Evolutionary conservation across 2,888 invertebrate species (phyloP).

Genomic region (Limenitis camilla): DNA sequence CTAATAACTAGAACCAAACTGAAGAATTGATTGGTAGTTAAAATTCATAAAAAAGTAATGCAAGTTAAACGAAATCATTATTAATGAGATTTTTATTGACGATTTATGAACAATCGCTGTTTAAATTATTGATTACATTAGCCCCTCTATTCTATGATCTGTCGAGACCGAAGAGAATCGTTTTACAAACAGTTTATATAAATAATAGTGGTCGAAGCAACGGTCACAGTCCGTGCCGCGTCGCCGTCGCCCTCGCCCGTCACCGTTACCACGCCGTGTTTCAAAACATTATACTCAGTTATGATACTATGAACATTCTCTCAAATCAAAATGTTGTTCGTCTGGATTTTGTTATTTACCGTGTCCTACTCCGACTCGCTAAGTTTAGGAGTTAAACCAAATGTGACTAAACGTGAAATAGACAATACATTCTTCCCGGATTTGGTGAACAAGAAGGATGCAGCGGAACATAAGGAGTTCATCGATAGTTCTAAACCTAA

Average conservation of each 20-base stretch:
- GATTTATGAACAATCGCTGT: not conserved
- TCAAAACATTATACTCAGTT: conserved; percentile 24
- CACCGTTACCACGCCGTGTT: conserved; percentile 32
- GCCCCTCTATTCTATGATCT: conserved; percentile 45
- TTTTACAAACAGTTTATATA: conserved; percentile 65
- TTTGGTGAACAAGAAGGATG: conserved; percentile 66
- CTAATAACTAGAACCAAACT: no score
- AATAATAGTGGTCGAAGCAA: conserved; percentile 60
- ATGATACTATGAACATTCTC: conserved; percentile 31
- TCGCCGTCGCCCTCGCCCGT: conserved; percentile 36
- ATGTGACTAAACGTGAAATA: conserved; percentile 48
- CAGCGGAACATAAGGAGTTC: conserved; percentile 56
- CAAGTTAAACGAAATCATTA: not conserved
- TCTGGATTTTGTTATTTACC: conserved; percentile 28
- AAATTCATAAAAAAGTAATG: not conserved
- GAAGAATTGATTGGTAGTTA: not conserved
- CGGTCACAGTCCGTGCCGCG: conserved; percentile 54
- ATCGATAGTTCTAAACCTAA: conserved; percentile 46
- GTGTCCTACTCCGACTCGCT: conserved; percentile 35
- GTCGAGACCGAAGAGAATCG: conserved; percentile 49
- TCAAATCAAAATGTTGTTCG: conserved; percentile 26
- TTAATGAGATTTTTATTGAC: not conserved
- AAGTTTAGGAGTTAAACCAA: conserved; percentile 48
- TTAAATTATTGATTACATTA: not conserved
- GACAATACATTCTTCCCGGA: conserved; percentile 54